Evolutionary conservation across 2,797 vertebrate genomes (phyloP).

Genomic region (Scolopax rusticola): DNA sequence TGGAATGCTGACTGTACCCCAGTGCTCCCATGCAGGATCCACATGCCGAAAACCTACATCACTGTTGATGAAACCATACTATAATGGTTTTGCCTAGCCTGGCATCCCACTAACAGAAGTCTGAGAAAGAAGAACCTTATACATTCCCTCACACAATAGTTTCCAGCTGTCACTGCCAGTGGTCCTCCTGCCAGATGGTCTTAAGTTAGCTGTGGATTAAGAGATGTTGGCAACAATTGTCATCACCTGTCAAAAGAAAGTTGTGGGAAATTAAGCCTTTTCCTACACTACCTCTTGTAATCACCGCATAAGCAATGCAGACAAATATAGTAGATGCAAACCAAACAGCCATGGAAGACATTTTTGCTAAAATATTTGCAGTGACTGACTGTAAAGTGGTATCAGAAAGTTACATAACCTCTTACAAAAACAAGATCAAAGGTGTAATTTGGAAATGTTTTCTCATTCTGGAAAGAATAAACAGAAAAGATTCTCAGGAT

Average conservation of each 20-base stretch:
- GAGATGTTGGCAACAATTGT: neutral
- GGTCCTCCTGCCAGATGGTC: neutral
- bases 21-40: neutral
- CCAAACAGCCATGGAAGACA: neutral
- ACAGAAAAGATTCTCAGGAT: neutral
- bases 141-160: neutral
- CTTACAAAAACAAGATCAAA: slow-evolving; percentile 8
- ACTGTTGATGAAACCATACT: neutral
- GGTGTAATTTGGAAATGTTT: slow-evolving; percentile 3
- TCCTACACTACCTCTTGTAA: neutral
- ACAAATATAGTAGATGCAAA: neutral
- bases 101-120: neutral
- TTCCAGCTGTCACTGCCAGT: neutral
- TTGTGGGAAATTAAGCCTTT: neutral
- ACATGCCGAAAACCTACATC: neutral
- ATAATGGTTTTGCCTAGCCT: neutral
- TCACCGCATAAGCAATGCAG: neutral
- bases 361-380: slow-evolving; percentile 23
- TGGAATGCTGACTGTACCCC: neutral
- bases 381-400: neutral
- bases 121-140: neutral
- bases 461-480: neutral
- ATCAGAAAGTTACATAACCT: neutral
- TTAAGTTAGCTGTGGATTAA: neutral
- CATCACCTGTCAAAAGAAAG: neutral